Evolutionary conservation across 2,797 vertebrate species (phyloP).

Genomic region (Tadarida brasiliensis): DNA sequence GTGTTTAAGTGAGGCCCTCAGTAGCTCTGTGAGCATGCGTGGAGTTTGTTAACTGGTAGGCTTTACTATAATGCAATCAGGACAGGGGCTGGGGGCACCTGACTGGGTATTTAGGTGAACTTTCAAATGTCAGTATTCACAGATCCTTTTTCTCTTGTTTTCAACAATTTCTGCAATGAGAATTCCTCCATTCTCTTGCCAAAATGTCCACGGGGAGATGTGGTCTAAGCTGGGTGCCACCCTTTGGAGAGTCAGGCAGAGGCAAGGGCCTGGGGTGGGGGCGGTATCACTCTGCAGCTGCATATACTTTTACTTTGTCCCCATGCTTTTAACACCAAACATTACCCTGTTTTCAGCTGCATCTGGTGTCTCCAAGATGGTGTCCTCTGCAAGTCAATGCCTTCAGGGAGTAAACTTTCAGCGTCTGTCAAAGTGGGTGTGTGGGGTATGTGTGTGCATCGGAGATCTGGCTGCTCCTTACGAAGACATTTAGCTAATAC

Average conservation of each 20-base stretch:
- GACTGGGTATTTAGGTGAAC: neutral
- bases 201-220: neutral
- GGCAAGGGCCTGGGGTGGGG: too few relatives aligned
- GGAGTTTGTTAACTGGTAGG: neutral
- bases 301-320: neutral
- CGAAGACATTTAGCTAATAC: neutral
- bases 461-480: too few relatives aligned
- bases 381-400: too few relatives aligned
- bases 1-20: neutral
- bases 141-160: neutral
- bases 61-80: neutral
- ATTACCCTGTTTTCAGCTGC: neutral
- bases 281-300: too few relatives aligned
- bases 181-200: neutral
- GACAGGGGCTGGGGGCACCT: accelerated
- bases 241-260: neutral
- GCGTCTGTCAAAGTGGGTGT: neutral
- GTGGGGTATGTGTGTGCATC: accelerated
- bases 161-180: neutral
- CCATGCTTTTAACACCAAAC: neutral
- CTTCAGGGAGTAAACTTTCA: neutral
- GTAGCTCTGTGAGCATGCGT: neutral
- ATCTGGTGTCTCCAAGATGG: neutral
- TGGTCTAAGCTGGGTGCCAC: neutral
- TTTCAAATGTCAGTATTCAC: neutral